Conservation (phyloP, 2,797 vertebrate genomes). For the Pangasius sanitwongsei region DNA sequence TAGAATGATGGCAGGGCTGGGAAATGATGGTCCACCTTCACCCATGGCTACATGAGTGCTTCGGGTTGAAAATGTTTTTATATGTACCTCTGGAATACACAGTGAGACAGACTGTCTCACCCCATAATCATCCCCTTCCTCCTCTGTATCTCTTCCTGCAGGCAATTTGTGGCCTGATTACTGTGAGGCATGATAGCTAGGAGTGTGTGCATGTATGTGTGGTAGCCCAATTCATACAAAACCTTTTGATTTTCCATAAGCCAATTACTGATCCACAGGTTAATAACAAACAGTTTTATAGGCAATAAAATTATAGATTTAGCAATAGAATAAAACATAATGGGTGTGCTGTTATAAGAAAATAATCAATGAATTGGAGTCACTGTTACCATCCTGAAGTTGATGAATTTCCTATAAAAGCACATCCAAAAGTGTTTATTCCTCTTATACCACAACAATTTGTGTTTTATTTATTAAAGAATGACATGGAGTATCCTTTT, state of each 20-base stretch:
- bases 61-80: not conserved
- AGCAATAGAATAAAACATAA: not conserved
- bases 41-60: not conserved
- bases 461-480: not conserved
- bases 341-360: not conserved
- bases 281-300: not conserved
- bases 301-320: not conserved
- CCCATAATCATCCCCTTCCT: conserved; percentile 33
- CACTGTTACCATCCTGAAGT: not conserved
- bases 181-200: conserved; percentile 44
- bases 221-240: not conserved
- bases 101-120: conserved; percentile 31
- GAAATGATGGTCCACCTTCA: not conserved
- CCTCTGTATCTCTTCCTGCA: conserved; percentile 45
- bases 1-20: too few species aligned
- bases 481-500: not conserved
- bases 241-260: not conserved
- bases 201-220: not conserved
- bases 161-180: conserved; percentile 43
- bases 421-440: not conserved
- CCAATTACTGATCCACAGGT: not conserved
- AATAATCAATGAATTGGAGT: not conserved
- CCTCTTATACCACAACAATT: not conserved
- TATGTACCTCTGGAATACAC: conserved; percentile 22
- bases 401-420: not conserved